A percentile compares a stretch with the other conserved stretches of the same genome.
phyloP scores from a whole-genome alignment of 1,140 invertebrate species.

The Drosophila novamexicana region DNA sequence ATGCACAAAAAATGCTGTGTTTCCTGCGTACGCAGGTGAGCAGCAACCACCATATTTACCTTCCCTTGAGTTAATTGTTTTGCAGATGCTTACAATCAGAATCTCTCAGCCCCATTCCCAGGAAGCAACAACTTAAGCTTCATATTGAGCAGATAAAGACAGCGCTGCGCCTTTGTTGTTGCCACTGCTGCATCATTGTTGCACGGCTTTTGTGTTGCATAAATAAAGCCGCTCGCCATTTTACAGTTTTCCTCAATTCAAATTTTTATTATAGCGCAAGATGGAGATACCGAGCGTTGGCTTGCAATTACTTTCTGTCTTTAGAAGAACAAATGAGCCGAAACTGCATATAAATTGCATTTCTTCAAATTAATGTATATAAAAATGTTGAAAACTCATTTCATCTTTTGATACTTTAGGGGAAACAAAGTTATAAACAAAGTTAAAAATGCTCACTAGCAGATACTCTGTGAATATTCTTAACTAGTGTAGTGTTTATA shows the following conservation, averaged over 20 bases:
- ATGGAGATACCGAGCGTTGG: background rate
- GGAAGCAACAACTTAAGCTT: slow-evolving; percentile 48
- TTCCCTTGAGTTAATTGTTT: slow-evolving; percentile 33
- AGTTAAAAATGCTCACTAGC: background rate
- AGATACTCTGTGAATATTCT: background rate
- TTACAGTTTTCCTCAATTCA: slow-evolving; percentile 17
- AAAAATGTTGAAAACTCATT: background rate
- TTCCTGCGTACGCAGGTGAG: slow-evolving; percentile 10
- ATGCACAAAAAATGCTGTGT: slow-evolving; percentile 38
- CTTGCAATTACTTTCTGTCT: background rate
- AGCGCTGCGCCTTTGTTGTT: slow-evolving; percentile 19
- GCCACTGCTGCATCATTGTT: slow-evolving; percentile 25
- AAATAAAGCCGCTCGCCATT: slow-evolving; percentile 29
- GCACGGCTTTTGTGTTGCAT: slow-evolving; percentile 29
- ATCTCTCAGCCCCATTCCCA: slow-evolving; percentile 11
- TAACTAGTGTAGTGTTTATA: background rate
- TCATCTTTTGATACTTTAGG: background rate
- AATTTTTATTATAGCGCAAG: slow-evolving; percentile 1
- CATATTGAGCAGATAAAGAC: slow-evolving; percentile 51
- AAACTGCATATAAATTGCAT: slow-evolving; percentile 13
- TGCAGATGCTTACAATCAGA: slow-evolving; percentile 39
- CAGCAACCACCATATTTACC: background rate
- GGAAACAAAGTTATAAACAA: background rate
- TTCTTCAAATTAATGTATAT: background rate
- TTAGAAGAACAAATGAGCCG: background rate